Percentiles rank a stretch among this genome's conserved stretches.
Evolutionary conservation across 2,797 vertebrate species (phyloP).

Genomic region (Limosa lapponica): DNA sequence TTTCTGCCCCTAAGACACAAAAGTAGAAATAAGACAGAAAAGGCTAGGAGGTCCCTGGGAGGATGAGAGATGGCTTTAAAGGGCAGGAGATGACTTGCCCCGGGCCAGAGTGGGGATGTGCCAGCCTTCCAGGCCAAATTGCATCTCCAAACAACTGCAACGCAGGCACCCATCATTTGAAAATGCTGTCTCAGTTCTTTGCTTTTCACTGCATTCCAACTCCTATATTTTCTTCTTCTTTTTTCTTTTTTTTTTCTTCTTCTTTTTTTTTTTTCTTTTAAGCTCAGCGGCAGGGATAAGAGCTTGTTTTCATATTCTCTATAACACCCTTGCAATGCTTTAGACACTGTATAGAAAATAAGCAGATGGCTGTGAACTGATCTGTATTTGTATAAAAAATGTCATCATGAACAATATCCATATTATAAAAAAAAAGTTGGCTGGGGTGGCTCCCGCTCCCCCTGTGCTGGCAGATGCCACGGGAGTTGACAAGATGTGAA

Average conservation of each 20-base stretch:
- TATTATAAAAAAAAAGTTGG: background rate
- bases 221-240: background rate
- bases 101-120: background rate
- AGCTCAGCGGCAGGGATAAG: background rate
- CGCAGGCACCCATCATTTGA: background rate
- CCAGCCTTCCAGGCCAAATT: background rate
- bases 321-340: conserved; percentile 6
- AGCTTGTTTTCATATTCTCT: conserved; percentile 35
- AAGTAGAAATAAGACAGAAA: background rate
- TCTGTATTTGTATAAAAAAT: conserved; percentile 1
- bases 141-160: background rate
- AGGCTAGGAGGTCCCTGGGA: background rate
- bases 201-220: background rate
- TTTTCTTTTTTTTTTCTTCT: background rate
- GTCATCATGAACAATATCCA: conserved; percentile 1
- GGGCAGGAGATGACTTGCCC: background rate
- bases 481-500: background rate
- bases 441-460: background rate
- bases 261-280: background rate
- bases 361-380: conserved; percentile 41
- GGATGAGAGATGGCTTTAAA: background rate
- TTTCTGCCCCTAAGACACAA: background rate
- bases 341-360: background rate
- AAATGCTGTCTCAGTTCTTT: background rate
- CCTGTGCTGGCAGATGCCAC: background rate